Evolutionary conservation across 92 coral and sea anemone genomes (phyloP), one percentile per base, ranked within the genome.

Genomic region (Parazoanthus atlanticus): DNA sequence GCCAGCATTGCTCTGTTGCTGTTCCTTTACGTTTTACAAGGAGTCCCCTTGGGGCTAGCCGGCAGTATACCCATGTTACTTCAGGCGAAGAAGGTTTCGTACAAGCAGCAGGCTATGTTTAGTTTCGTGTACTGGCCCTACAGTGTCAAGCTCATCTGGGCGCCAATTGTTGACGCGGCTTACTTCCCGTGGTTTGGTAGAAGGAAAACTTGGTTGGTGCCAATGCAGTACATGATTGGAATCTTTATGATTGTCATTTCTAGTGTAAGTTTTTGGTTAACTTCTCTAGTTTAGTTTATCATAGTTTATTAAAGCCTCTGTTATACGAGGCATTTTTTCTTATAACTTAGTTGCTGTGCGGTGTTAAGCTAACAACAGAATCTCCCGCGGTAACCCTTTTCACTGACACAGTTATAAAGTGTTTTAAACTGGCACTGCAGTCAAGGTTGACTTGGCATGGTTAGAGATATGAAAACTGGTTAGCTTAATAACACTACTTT

Each of bases 41-140:
- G 99, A 58, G 91, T 97, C 25, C 99, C 99, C 10, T 67, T 97
- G 26, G 99, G 99, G 21, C 81, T 97, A 11, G 96, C 99, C 15
- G 99, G 99, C 56, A 93, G 98, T 61, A 94, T 97, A 67, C 99
- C 99, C 0, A 79, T 94, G 89, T 82, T 97, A 58, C 86, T 97
- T 23, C 96, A 96, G 33, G 95, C 95, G 54, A 91, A 91, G 67
- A 91, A 94, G 61, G 95, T 97, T 21, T 95, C 93, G 10, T 97
- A 97, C 80, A 97, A 92, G 81, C 96, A 95, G 32, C 99, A 97
- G 81, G 99, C 98, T 0, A 92, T 92, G 90, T 97, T 97, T 83
- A 97, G 99, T 66, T 90, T 97, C 85, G 99, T 94, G 46, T 97
- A 93, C 84, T 97, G 99, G 99, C 99, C 99, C 26, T 97, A 93